These are phyloP conservation scores for Synergus japonicus DNA, from an alignment of 2,888 invertebrate genomes.

Conservation along the genomic window DNA sequence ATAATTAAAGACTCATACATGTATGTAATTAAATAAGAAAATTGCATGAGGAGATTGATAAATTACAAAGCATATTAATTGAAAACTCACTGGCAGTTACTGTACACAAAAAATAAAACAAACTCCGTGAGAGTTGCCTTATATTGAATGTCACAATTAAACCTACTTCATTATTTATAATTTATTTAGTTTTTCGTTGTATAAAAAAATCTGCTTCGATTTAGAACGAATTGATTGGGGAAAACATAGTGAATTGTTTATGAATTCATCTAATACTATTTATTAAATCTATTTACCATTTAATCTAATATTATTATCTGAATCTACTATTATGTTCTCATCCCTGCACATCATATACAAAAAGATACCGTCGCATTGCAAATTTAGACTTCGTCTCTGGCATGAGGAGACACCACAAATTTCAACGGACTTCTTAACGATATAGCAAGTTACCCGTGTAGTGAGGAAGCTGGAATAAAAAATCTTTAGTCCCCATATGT, in stretches of 20 bases:
- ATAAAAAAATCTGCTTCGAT: too few relatives aligned
- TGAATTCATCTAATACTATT: too few relatives aligned
- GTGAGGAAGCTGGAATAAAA: constrained; percentile 37
- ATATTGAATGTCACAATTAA: not conserved
- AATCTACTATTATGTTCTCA: too few relatives aligned
- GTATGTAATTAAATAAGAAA: not conserved
- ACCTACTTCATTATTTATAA: not conserved
- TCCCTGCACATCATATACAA: too few relatives aligned
- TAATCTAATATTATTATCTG: too few relatives aligned
- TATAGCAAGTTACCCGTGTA: not conserved
- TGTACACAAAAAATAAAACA: not conserved
- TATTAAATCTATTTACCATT: too few relatives aligned
- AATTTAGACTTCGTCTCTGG: constrained; percentile 20
- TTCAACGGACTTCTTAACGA: not conserved
- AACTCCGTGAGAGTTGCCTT: not conserved
- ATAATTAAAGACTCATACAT: not conserved
- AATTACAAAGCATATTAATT: not conserved
- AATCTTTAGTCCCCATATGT: constrained; percentile 16
- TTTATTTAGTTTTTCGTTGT: not conserved
- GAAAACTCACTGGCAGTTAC: not conserved
- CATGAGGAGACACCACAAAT: constrained; percentile 1
- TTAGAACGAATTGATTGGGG: too few relatives aligned
- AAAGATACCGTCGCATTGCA: not conserved
- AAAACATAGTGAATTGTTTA: too few relatives aligned
- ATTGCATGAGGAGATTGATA: not conserved